Conservation (phyloP, 37 sponge, comb jelly and placozoan genomes). For the Oscarella lobularis region DNA sequence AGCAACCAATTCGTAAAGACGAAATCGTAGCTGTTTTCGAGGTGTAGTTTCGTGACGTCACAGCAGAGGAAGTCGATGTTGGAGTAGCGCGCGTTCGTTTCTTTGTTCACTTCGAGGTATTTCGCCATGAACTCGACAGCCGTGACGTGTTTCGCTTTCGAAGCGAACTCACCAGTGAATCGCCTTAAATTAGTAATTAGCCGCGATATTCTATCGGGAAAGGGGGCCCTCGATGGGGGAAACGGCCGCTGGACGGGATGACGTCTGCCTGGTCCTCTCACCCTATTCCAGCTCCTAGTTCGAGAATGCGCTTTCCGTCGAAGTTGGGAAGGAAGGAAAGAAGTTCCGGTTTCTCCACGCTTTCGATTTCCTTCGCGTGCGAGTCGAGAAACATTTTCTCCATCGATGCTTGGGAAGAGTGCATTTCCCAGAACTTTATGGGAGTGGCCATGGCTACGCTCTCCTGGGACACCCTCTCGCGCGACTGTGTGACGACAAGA, state of each 20-base stretch:
- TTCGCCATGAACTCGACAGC: slow-evolving; percentile 48
- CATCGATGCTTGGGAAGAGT: background rate
- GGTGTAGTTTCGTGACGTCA: slow-evolving; percentile 33
- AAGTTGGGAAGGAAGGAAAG: slow-evolving; percentile 15
- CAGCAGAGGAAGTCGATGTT: slow-evolving; percentile 20
- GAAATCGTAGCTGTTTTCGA: slow-evolving; percentile 25
- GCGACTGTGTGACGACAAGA: too few relatives aligned
- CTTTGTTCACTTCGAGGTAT: slow-evolving; percentile 30
- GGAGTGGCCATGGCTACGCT: too few relatives aligned
- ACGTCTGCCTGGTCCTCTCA: too few relatives aligned
- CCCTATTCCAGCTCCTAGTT: slow-evolving; percentile 49
- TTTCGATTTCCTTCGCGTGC: slow-evolving; percentile 1
- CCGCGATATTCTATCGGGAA: too few relatives aligned
- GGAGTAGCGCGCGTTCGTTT: slow-evolving; percentile 17
- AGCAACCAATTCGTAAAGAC: slow-evolving; percentile 53
- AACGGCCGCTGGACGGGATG: too few relatives aligned
- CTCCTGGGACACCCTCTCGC: too few relatives aligned
- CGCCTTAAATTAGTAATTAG: too few relatives aligned
- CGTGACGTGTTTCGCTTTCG: slow-evolving; percentile 15
- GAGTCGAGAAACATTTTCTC: slow-evolving; percentile 1
- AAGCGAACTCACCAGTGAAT: slow-evolving; percentile 24
- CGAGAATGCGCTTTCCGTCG: slow-evolving; percentile 23
- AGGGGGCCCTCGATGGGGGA: too few relatives aligned
- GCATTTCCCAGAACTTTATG: background rate
- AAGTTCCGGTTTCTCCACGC: slow-evolving; percentile 13